Conservation (phyloP, 2,797 vertebrate genomes). For the Sebastes miniatus region DNA sequence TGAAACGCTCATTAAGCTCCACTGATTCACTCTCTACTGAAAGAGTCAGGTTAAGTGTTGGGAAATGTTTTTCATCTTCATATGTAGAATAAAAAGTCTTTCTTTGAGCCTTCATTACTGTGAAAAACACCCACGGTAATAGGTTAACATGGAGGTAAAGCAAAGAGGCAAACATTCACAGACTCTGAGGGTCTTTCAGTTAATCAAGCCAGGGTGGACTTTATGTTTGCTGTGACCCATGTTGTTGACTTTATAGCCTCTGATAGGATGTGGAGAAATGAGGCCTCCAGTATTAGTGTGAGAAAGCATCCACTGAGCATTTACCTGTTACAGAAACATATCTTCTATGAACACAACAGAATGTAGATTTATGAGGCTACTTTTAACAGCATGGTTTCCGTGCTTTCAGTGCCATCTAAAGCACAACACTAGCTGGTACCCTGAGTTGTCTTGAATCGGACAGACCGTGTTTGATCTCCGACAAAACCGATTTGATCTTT, state of each 20-base stretch:
- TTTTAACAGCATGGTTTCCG: background rate
- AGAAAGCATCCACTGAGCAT: background rate
- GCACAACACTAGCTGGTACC: background rate
- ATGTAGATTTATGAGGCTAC: background rate
- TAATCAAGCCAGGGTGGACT: background rate
- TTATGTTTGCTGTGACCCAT: background rate
- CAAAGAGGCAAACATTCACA: background rate
- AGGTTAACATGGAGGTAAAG: background rate
- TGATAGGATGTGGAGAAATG: background rate
- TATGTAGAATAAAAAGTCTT: background rate
- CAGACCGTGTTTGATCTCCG: background rate
- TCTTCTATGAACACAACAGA: background rate
- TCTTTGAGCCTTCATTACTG: background rate
- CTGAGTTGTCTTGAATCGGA: background rate
- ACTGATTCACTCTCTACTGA: background rate
- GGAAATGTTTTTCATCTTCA: background rate
- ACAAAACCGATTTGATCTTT: background rate
- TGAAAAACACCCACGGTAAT: background rate
- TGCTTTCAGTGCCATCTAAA: background rate
- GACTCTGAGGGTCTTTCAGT: background rate
- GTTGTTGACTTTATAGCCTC: background rate
- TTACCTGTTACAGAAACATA: background rate
- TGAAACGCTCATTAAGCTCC: background rate
- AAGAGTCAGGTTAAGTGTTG: background rate
- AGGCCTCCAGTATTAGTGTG: background rate